phyloP scores from a whole-genome alignment of 2,888 invertebrate genomes.

The Dolichomitus sp. region DNA sequence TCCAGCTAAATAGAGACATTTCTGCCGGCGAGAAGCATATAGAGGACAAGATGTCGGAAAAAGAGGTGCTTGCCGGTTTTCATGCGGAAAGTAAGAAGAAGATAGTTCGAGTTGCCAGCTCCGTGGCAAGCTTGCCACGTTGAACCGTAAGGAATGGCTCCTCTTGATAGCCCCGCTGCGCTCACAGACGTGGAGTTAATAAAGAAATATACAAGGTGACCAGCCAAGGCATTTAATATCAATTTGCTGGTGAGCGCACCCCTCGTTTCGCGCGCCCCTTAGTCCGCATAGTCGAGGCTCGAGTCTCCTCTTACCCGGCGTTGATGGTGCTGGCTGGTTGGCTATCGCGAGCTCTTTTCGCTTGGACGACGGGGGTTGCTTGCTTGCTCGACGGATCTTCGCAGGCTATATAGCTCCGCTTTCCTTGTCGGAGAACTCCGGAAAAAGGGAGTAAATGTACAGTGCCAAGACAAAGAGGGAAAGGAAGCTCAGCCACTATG shows the following conservation, averaged over 20 bases:
- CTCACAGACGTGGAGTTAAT: slow-evolving; percentile 76
- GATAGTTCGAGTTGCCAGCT: slow-evolving; percentile 31
- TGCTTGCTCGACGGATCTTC: slow-evolving; percentile 28
- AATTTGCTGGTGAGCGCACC: slow-evolving; percentile 79
- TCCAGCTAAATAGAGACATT: slow-evolving; percentile 56
- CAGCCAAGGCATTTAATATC: slow-evolving; percentile 83
- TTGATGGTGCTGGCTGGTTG: slow-evolving; percentile 44
- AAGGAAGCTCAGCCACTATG: slow-evolving; percentile 51
- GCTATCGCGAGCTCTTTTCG: slow-evolving; percentile 39
- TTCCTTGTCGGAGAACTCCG: slow-evolving; percentile 23
- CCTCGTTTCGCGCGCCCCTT: slow-evolving; percentile 70
- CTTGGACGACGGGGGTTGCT: slow-evolving; percentile 48
- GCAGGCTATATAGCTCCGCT: slow-evolving; percentile 1
- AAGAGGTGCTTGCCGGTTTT: slow-evolving; percentile 54
- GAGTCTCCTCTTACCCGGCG: slow-evolving; percentile 55
- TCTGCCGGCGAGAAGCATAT: slow-evolving; percentile 37
- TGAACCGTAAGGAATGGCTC: slow-evolving; percentile 71
- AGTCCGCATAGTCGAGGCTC: slow-evolving; percentile 62
- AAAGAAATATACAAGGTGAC: slow-evolving; percentile 84
- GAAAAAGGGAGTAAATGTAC: slow-evolving; percentile 53
- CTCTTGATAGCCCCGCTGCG: slow-evolving; percentile 69
- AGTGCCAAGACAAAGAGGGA: slow-evolving; percentile 62
- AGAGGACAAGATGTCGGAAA: slow-evolving; percentile 39
- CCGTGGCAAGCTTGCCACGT: slow-evolving; percentile 59
- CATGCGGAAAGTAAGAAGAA: slow-evolving; percentile 46